These are phyloP conservation scores for Hypomesus transpacificus DNA, from an alignment of 2,113 vertebrate genomes.

Conservation along the genomic window DNA sequence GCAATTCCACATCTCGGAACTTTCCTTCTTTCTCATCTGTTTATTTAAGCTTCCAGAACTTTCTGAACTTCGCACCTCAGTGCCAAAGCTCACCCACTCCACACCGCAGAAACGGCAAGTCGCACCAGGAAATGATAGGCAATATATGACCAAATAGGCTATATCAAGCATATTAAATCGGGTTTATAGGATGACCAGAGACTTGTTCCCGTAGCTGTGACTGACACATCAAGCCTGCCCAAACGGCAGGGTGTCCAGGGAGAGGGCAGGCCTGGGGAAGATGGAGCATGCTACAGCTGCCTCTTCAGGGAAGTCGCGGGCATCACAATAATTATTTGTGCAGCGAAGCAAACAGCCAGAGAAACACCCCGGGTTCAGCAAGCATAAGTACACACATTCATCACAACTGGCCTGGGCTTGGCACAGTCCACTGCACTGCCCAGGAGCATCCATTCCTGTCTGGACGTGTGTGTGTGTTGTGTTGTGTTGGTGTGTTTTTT, in stretches of 20 bases:
- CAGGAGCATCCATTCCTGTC: slow-evolving; percentile 9
- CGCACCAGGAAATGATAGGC: slow-evolving; percentile 24
- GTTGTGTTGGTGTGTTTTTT: not conserved
- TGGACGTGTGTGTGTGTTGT: not conserved
- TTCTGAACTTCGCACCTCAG: not conserved
- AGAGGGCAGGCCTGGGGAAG: no score
- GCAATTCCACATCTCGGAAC: slow-evolving; percentile 1
- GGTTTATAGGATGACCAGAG: slow-evolving; percentile 13
- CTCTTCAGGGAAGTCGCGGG: not conserved
- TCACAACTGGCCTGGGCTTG: slow-evolving; percentile 8
- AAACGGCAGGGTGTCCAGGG: no score
- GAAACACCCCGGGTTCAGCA: slow-evolving; percentile 29
- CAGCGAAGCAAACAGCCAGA: slow-evolving; percentile 25
- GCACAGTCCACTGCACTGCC: slow-evolving; percentile 13
- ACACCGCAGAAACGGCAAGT: slow-evolving; percentile 16
- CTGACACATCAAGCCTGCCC: no score
- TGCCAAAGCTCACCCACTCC: slow-evolving; percentile 9
- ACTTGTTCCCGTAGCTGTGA: not conserved
- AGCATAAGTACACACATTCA: slow-evolving; percentile 25
- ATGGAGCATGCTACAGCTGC: not conserved
- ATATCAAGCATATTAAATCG: no score
- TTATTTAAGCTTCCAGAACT: slow-evolving; percentile 10
- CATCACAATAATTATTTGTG: not conserved
- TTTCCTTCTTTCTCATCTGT: slow-evolving; percentile 10
- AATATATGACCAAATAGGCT: no score